Evolutionary conservation across 2,888 invertebrate genomes (phyloP), one percentile per base, ranked within the genome.

Genomic region (Lepidochitona cinerea): DNA sequence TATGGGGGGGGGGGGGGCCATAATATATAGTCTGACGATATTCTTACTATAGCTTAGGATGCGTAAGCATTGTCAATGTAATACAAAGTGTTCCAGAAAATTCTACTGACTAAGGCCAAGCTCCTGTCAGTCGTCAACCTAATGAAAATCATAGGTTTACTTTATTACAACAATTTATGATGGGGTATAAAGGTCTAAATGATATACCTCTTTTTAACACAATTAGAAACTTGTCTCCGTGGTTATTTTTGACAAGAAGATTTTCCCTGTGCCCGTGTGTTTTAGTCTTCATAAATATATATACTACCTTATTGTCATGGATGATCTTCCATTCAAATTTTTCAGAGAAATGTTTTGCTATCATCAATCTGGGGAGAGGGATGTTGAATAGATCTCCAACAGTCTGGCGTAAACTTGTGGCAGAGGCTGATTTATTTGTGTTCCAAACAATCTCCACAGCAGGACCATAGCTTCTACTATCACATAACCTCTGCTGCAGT

Each of bases 321-420:
- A 89, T 81, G 0, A 86, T 72, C 41, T 81, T 66, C 89, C 89
- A 89, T 29, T 85, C 85, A 78, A 71, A 86, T 69, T 80, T 81
- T 29, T 83, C 81, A 0, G 84, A 81, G 68, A 84, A 83, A 74
- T 88, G 84, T 78, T 89, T 89, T 26, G 89, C 89, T 29, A 89
- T 76, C 29, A 77, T 32, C 2, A 89, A 69, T 70, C 80, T 73
- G 49, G 87, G 84, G 7, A 75, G 66, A n/a, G 86, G 84, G 36
- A 85, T 72, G 26, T 71, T 53, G 0, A 85, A 74, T 23, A 74
- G 36, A 6, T 79, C 75, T 32, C 85, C 80, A 5, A 89, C 73
- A 4, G 81, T 76, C 70, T 82, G 80, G 36, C 81, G 76, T 37
- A 89, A 81, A 68, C 78, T 78, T 3, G 73, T 74, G 26, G 81